Percentiles rank a stretch among this genome's conserved stretches.
Conservation (phyloP, 37 sponge, comb jelly and placozoan genomes). For the Theonella swinhoei region DNA sequence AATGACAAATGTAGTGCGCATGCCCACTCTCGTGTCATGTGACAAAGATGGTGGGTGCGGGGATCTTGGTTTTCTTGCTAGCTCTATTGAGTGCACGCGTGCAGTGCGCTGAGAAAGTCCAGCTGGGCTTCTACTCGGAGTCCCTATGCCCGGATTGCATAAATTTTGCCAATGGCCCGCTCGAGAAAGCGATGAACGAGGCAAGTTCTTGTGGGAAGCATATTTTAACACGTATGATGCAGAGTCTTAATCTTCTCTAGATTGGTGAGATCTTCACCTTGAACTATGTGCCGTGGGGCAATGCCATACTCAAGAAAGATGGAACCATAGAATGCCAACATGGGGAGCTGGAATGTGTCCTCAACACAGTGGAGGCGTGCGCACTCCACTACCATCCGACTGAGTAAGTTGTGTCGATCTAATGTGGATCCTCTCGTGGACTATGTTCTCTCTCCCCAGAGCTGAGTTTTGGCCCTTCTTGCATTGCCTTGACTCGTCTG, state of each 20-base stretch:
- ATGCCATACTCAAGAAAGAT: slow-evolving; percentile 58
- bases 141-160: slow-evolving; percentile 83
- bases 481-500: slow-evolving; percentile 47
- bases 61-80: no score
- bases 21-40: no score
- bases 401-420: slow-evolving; percentile 19
- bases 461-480: slow-evolving; percentile 76
- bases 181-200: slow-evolving; percentile 73
- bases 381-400: slow-evolving; percentile 69
- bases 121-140: slow-evolving; percentile 73
- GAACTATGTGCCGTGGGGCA: slow-evolving; percentile 87
- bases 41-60: no score
- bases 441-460: slow-evolving; percentile 28
- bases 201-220: background rate
- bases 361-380: slow-evolving; percentile 85
- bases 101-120: slow-evolving; percentile 21
- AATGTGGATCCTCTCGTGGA: background rate
- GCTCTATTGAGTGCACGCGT: background rate
- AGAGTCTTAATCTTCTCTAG: slow-evolving; percentile 16
- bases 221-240: background rate
- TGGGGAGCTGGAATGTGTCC: slow-evolving; percentile 81
- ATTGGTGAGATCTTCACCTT: slow-evolving; percentile 68
- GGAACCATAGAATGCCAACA: slow-evolving; percentile 84
- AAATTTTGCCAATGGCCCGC: slow-evolving; percentile 43
- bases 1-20: no score